phyloP scores from a whole-genome alignment of 2,113 vertebrate genomes.

The Anoplopoma fimbria region DNA sequence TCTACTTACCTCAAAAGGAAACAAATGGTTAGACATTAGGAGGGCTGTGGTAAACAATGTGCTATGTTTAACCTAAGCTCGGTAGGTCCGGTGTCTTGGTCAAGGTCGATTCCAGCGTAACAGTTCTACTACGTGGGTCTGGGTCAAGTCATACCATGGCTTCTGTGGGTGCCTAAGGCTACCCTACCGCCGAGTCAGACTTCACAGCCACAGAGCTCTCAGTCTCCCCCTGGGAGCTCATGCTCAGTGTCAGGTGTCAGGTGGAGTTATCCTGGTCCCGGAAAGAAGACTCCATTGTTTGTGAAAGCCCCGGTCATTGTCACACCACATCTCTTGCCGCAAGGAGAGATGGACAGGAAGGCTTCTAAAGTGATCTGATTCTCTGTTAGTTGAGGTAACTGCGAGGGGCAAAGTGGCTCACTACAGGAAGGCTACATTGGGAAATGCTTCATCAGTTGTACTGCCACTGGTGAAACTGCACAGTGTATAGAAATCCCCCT shows the following conservation, averaged over 20 bases:
- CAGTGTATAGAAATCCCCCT: neutral
- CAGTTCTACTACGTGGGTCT: conserved; percentile 51
- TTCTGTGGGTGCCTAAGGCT: conserved; percentile 47
- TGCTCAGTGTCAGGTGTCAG: conserved; percentile 82
- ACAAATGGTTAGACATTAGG: conserved; percentile 43
- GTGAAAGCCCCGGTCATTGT: conserved; percentile 76
- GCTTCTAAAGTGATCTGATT: conserved; percentile 70
- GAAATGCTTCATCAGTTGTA: conserved; percentile 18
- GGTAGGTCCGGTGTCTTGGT: conserved; percentile 19
- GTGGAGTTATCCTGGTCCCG: conserved; percentile 66
- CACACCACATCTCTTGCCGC: conserved; percentile 68
- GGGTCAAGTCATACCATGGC: conserved; percentile 47
- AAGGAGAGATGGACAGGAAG: conserved; percentile 69
- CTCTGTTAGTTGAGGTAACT: conserved; percentile 58
- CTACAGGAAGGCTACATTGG: conserved; percentile 43
- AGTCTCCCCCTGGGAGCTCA: conserved; percentile 69
- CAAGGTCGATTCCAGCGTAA: conserved; percentile 44
- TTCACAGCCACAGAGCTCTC: conserved; percentile 61
- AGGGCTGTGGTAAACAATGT: conserved; percentile 38
- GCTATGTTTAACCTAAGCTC: conserved; percentile 42
- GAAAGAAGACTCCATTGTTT: conserved; percentile 72
- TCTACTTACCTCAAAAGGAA: conserved; percentile 34
- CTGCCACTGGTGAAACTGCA: conserved; percentile 4
- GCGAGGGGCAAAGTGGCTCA: conserved; percentile 37
- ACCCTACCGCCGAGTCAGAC: conserved; percentile 49